These are phyloP conservation scores for Sebastes jordani DNA, from an alignment of 2,797 vertebrate species.

Conservation along the genomic window DNA sequence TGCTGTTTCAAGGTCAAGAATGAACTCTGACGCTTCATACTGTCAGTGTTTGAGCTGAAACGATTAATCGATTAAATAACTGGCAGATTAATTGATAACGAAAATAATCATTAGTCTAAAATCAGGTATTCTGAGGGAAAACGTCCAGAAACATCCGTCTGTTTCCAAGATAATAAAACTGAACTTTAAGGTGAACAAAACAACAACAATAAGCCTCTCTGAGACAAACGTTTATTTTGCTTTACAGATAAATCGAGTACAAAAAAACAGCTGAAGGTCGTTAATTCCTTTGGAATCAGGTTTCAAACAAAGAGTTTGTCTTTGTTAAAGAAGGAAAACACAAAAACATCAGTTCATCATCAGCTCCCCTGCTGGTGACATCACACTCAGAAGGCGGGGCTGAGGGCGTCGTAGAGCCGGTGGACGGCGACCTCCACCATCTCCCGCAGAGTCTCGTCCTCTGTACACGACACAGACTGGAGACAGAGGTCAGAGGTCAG, in stretches of 20 bases:
- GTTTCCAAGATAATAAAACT: not conserved
- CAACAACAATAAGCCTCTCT: too few species aligned
- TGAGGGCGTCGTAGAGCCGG: constrained; percentile 91
- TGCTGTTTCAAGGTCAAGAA: too few species aligned
- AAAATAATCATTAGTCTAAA: not conserved
- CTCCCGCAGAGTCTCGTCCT: constrained; percentile 92
- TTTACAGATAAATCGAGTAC: not conserved
- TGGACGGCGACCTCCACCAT: constrained; percentile 93
- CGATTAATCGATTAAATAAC: too few species aligned
- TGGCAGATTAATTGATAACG: not conserved
- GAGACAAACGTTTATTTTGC: not conserved
- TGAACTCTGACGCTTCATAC: too few species aligned
- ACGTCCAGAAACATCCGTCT: not conserved
- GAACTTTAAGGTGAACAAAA: not conserved
- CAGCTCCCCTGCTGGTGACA: not conserved
- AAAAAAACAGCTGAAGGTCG: constrained; percentile 11
- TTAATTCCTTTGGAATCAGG: constrained; percentile 59
- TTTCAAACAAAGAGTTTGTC: constrained; percentile 33
- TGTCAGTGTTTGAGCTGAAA: too few species aligned
- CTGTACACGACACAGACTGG: constrained; percentile 87
- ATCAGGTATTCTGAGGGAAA: not conserved
- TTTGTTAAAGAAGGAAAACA: constrained; percentile 8
- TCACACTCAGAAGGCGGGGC: constrained; percentile 79
- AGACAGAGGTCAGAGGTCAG: constrained; percentile 14
- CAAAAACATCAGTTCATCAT: not conserved